phyloP scores from a whole-genome alignment of 1,140 invertebrate genomes.

The Drosophila tropicalis region DNA sequence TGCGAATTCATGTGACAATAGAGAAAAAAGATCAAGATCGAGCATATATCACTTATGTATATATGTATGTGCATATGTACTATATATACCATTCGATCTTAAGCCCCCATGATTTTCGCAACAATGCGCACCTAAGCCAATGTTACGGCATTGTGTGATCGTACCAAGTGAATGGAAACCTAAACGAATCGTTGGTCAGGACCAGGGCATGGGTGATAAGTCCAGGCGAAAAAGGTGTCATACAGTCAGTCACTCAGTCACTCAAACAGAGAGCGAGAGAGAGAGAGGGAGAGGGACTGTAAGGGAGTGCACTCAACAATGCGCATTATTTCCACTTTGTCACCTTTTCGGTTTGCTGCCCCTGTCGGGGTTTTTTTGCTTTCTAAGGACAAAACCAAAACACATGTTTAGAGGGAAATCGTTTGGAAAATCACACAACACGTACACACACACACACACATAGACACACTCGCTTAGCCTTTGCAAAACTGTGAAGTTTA shows the following conservation, averaged over 20 bases:
- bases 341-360: slow-evolving; percentile 61
- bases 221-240: slow-evolving; percentile 57
- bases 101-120: slow-evolving; percentile 74
- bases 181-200: not conserved
- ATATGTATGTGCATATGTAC: slow-evolving; percentile 1
- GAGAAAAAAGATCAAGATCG: slow-evolving; percentile 1
- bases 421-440: slow-evolving; percentile 74
- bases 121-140: slow-evolving; percentile 68
- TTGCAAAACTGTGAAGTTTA: slow-evolving; percentile 22
- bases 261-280: not conserved
- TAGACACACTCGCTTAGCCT: not conserved
- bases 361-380: slow-evolving; percentile 61
- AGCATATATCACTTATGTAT: not conserved
- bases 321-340: slow-evolving; percentile 82
- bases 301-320: slow-evolving; percentile 51
- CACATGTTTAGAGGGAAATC: slow-evolving; percentile 79
- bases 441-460: slow-evolving; percentile 15
- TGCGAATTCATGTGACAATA: slow-evolving; percentile 56
- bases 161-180: slow-evolving; percentile 11
- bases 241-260: slow-evolving; percentile 22
- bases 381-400: slow-evolving; percentile 70
- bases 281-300: slow-evolving; percentile 14
- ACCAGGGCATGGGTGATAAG: slow-evolving; percentile 48
- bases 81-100: slow-evolving; percentile 31
- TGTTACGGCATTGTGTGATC: slow-evolving; percentile 79